Evolutionary conservation across 1,140 invertebrate species (phyloP).

Genomic region (Caenorhabditis briggsae): DNA sequence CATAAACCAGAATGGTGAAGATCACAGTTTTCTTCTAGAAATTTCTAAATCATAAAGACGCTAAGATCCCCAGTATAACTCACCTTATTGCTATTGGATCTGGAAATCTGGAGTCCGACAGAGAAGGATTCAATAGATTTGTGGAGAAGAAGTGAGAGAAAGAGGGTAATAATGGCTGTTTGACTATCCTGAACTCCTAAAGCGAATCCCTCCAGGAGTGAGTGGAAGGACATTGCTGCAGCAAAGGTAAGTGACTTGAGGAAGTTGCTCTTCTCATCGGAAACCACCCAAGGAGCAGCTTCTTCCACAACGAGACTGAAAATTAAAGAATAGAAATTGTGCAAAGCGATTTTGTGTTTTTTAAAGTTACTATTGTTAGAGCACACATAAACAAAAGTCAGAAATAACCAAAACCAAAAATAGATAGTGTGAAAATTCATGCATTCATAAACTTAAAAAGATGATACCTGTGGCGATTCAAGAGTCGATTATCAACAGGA

Average conservation of each 20-base stretch:
- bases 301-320: slow-evolving; percentile 70
- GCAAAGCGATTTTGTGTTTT: too few species aligned
- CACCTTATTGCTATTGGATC: slow-evolving; percentile 64
- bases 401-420: neutral
- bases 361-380: neutral
- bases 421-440: neutral
- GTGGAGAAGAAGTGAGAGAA: slow-evolving; percentile 75
- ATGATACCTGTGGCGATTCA: slow-evolving; percentile 9
- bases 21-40: slow-evolving; percentile 64
- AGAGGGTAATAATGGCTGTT: slow-evolving; percentile 72
- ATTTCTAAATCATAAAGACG: slow-evolving; percentile 17
- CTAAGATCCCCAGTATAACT: neutral
- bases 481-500: neutral
- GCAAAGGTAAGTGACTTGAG: slow-evolving; percentile 75
- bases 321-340: neutral
- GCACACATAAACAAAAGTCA: neutral
- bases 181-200: slow-evolving; percentile 72
- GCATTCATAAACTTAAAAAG: neutral
- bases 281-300: slow-evolving; percentile 63
- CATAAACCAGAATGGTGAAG: slow-evolving; percentile 71
- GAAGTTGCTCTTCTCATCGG: slow-evolving; percentile 64
- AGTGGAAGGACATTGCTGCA: slow-evolving; percentile 74
- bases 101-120: slow-evolving; percentile 73
- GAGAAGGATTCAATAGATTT: slow-evolving; percentile 75
- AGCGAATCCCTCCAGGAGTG: slow-evolving; percentile 75